These are phyloP conservation scores for Uria lomvia DNA, from an alignment of 2,113 vertebrate species.

Conservation along the genomic window DNA sequence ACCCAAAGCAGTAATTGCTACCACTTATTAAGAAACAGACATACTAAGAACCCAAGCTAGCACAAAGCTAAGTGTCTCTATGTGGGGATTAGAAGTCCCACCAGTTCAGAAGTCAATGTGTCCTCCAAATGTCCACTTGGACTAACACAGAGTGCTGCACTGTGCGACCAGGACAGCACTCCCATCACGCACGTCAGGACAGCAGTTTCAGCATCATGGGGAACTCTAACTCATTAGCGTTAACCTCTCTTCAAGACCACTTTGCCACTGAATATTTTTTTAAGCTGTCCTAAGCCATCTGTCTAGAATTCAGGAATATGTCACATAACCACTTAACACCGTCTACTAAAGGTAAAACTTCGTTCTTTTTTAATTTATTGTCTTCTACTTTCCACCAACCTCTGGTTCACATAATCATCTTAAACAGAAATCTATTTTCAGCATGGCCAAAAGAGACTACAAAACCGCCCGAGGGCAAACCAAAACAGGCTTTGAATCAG, in stretches of 20 bases:
- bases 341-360: neutral
- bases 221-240: neutral
- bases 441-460: neutral
- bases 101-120: neutral
- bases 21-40: neutral
- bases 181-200: accelerated
- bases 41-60: neutral
- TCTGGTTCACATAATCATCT: neutral
- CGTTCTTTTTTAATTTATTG: neutral
- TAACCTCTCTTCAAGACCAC: neutral
- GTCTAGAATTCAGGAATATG: neutral
- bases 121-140: neutral
- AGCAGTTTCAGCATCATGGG: neutral
- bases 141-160: neutral
- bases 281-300: neutral
- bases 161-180: neutral
- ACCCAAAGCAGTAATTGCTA: neutral
- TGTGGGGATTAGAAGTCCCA: neutral
- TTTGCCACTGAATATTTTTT: neutral
- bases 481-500: neutral
- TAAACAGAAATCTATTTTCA: neutral
- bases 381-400: neutral
- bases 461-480: neutral
- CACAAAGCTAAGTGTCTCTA: neutral
- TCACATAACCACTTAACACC: neutral